Percentiles rank a stretch among this genome's conserved stretches.
Evolutionary conservation across 2,113 vertebrate species (phyloP).

Genomic region (Otis tarda): DNA sequence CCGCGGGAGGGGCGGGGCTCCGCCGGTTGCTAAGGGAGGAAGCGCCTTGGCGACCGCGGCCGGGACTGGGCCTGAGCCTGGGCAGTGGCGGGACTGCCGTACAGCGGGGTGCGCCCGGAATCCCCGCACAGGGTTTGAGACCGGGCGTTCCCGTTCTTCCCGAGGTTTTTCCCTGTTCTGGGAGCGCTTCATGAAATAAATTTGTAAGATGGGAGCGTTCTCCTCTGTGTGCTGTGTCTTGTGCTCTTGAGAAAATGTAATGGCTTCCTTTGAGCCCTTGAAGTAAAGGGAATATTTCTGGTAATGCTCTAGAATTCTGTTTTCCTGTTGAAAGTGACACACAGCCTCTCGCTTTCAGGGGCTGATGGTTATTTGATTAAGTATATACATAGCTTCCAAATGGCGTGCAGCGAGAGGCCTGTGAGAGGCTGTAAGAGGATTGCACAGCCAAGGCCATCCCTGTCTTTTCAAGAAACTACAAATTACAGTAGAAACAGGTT

Average conservation of each 20-base stretch:
- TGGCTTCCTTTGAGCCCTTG: not conserved
- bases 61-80: no score
- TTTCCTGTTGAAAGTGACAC: not conserved
- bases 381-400: not conserved
- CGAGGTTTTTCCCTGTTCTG: rapidly evolving
- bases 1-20: not conserved
- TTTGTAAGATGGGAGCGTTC: not conserved
- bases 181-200: not conserved
- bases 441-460: not conserved
- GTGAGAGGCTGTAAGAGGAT: not conserved
- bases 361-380: not conserved
- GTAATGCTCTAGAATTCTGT: not conserved
- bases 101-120: no score
- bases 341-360: not conserved
- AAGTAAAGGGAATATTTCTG: not conserved
- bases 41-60: not conserved
- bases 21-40: not conserved
- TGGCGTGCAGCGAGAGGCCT: not conserved
- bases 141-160: no score
- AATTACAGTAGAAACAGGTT: not conserved
- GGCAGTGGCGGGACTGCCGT: no score
- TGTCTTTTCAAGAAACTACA: not conserved
- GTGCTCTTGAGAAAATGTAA: no score
- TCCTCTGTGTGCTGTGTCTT: not conserved
- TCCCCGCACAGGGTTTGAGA: no score